A percentile compares a stretch with the other conserved stretches of the same genome.
phyloP scores from a whole-genome alignment of 2,797 vertebrate genomes.

The Agapornis canus region DNA sequence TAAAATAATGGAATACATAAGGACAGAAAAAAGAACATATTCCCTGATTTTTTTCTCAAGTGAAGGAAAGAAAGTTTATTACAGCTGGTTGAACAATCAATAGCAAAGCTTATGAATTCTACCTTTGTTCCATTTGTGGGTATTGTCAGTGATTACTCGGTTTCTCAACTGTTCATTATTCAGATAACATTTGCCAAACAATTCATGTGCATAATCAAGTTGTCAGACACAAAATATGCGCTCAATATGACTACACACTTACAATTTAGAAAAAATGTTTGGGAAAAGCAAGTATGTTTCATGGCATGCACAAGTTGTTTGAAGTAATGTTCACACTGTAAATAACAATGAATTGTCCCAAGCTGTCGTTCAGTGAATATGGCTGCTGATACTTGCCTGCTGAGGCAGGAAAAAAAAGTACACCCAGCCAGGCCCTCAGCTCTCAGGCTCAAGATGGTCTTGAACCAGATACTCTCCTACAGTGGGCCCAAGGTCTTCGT shows the following conservation, averaged over 20 bases:
- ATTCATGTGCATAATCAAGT: not conserved
- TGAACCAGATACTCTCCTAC: too few relatives aligned
- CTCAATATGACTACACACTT: not conserved
- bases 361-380: not conserved
- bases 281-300: not conserved
- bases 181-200: not conserved
- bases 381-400: not conserved
- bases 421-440: not conserved
- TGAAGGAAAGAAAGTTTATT: not conserved
- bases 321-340: not conserved
- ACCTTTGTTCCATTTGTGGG: not conserved
- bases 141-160: not conserved
- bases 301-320: accelerated
- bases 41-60: not conserved
- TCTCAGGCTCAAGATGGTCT: not conserved
- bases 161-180: not conserved
- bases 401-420: not conserved
- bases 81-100: not conserved
- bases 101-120: not conserved
- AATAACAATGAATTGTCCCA: not conserved
- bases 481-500: too few relatives aligned
- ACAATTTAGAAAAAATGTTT: not conserved
- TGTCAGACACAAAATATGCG: not conserved
- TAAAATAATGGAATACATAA: not conserved
- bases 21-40: not conserved